Base-by-base conservation (phyloP, 2,888 invertebrate genomes). In the Eupeodes latifasciatus region DNA sequence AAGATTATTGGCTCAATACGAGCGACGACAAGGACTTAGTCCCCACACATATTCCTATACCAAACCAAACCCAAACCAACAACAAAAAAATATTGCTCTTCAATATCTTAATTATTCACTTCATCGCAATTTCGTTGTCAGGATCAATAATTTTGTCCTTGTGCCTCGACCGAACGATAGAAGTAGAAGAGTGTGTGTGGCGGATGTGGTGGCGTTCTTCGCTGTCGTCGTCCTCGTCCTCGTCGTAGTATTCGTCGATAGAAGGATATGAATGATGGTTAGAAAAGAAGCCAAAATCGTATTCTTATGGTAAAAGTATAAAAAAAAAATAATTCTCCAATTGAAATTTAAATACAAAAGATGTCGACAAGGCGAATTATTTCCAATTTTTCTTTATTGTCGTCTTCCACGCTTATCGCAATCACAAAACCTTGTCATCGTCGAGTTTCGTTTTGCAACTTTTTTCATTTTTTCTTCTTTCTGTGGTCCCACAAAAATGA, bases 341-440 rank as follows among this genome's bases (percentile, higher is more conserved):
- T 84, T 88, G 87, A 88, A 88, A 84, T 85, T 85, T 85, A 81
- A 88, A 85, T 85, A 81, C 77, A 81, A 84, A 81, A 84, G 84
- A 88, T 81, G 84, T 74, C 81, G 81, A 85, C 88, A 81, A 72
- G 83, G 85, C 88, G 85, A 88, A 81, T 88, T 85, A 87, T 88
- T 88, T 88, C 74, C 81, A 88, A 85, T 88, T 88, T 88, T 88
- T 81, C 81, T 69, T 85, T 81, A 74, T 85, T 78, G 34, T 67
- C 71, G 34, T 76, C 64, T 40, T 81, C 75, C 72, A 72, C 57
- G 72, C 57, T 51, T 27, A 51, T 83, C 44, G 34, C 47, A 14
- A 53, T 53, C 67, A 51, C 67, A 69, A 55, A 40, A 34, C 61
- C 11, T 47, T 47, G 74, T 40, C 53, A 14, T 75, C 44, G 55